A percentile compares a stretch with the other conserved stretches of the same genome.
Conservation (phyloP, 2,888 invertebrate genomes). For the Priapulus caudatus region DNA sequence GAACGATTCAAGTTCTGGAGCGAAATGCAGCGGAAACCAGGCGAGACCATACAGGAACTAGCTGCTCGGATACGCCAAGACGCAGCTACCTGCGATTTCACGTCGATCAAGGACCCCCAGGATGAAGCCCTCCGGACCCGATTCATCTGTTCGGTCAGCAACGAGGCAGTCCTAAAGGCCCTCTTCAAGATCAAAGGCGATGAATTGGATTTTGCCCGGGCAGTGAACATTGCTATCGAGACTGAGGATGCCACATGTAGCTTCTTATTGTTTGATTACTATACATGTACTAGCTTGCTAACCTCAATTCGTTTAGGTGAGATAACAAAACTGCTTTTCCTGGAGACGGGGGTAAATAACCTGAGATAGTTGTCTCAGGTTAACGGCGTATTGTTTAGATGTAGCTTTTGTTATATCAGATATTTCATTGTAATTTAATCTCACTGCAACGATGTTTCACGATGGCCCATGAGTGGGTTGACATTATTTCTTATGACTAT, state of each 20-base stretch:
- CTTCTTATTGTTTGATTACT: no score
- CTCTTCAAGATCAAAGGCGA: slow-evolving; percentile 17
- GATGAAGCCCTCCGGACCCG: slow-evolving; percentile 19
- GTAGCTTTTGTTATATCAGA: no score
- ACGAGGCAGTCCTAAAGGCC: slow-evolving; percentile 19
- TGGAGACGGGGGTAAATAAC: no score
- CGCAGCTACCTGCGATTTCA: slow-evolving; percentile 16
- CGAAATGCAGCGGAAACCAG: slow-evolving; percentile 17
- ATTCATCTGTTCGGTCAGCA: slow-evolving; percentile 17
- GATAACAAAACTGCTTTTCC: no score
- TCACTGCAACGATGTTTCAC: no score
- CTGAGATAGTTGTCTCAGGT: no score
- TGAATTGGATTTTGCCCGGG: slow-evolving; percentile 13
- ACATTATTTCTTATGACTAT: no score
- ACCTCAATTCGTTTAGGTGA: no score
- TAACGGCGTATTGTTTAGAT: no score
- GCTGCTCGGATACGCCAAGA: slow-evolving; percentile 18
- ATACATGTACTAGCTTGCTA: no score
- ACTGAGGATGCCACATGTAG: slow-evolving; percentile 19
- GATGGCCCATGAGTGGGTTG: no score
- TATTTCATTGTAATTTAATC: no score
- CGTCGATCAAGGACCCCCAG: slow-evolving; percentile 18
- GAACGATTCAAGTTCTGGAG: slow-evolving; percentile 17
- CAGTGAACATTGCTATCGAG: slow-evolving; percentile 17
- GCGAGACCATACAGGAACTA: slow-evolving; percentile 15